Base-by-base conservation (phyloP, 2,888 invertebrate species). In the Ormyrus pomaceus region DNA sequence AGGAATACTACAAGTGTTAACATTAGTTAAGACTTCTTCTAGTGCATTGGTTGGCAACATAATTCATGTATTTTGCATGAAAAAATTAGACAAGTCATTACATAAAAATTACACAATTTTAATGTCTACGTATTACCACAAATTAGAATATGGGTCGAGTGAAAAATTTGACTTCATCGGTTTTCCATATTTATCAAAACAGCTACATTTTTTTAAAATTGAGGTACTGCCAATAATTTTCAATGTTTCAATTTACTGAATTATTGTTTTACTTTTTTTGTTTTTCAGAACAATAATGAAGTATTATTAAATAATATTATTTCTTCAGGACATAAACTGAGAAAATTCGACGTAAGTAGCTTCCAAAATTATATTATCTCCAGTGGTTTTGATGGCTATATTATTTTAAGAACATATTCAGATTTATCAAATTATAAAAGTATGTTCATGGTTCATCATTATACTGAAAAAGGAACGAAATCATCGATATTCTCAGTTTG, bases 301-400 rank as follows among this genome's bases (percentile, higher is more conserved):
- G 53, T 85, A 0, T n/a, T n/a, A 1, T 71, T 88, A 6, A 61
- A 46, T 0, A 82, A 86, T 2, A 83, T 79, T 5, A 50, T 86
- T 0, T 70, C 75, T 5, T 82, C 91, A 0, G 89, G 90, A 2
- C 92, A 93, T 83, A 90, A 89, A 82, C 84, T 92, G 79, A 86
- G 89, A 74, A 86, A 89, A 64, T 89, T 91, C 55, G 56, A 82
- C n/a, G 81, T 91, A 6, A 82, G 82, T 11, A 80, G 88, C 4
- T 86, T 86, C 61, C 82, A 85, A 61, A 72, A 85, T 61, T 85
- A 87, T 69, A 78, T 90, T 2, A 51, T 92, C 2, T 91, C 91
- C 4, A 91, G 87, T 84, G 90, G 91, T 34, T 91, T 88, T 79
- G 92, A 92, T 83, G 92, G 93, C 3, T 86, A 91, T 5, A 84